Evolutionary conservation across 2,113 vertebrate species (phyloP).

Genomic region (Chaetodon trifascialis): DNA sequence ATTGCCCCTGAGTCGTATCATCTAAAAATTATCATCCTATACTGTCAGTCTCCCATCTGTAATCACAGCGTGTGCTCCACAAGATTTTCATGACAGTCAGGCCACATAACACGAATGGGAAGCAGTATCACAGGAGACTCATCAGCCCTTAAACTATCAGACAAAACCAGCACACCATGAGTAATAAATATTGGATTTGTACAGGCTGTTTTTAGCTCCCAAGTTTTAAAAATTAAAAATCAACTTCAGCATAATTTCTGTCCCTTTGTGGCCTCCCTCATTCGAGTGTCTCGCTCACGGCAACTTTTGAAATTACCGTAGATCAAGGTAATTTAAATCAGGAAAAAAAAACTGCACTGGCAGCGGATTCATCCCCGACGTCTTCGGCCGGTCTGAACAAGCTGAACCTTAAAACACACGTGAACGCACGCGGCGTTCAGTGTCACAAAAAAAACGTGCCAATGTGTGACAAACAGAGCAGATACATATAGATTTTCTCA

Average conservation of each 20-base stretch:
- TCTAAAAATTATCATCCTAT: neutral
- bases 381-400: neutral
- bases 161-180: neutral
- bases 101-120: neutral
- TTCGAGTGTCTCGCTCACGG: conserved; percentile 36
- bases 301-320: conserved; percentile 46
- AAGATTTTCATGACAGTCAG: too few relatives aligned
- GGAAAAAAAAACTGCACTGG: neutral
- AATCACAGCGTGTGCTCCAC: neutral
- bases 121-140: neutral
- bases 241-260: conserved; percentile 26
- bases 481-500: neutral
- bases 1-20: neutral
- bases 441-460: neutral
- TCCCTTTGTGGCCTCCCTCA: neutral
- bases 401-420: neutral
- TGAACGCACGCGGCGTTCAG: neutral
- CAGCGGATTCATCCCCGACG: conserved; percentile 15
- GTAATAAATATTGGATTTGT: conserved; percentile 36
- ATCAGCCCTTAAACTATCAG: neutral
- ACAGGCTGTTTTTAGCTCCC: conserved; percentile 14
- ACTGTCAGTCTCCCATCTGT: neutral
- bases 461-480: neutral
- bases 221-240: conserved; percentile 37
- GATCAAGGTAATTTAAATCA: conserved; percentile 49